These are phyloP conservation scores for Loxodonta africana DNA, from an alignment of 2,113 vertebrate species.

Conservation along the genomic window DNA sequence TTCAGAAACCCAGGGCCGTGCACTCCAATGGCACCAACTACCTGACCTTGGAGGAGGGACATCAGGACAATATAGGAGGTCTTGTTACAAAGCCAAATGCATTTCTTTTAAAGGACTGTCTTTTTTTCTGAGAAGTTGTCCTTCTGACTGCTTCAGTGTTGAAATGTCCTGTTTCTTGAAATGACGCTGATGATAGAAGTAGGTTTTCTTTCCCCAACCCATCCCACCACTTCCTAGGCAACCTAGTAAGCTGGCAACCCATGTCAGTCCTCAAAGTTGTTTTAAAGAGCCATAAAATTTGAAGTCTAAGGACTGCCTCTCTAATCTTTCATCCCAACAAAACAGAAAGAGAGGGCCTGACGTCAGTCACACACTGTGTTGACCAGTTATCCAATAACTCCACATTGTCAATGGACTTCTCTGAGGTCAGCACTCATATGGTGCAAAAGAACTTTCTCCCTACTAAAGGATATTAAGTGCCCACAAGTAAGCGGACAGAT, in stretches of 20 bases:
- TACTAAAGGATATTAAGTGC: neutral
- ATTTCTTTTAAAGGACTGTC: neutral
- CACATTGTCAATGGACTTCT: neutral
- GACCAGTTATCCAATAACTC: neutral
- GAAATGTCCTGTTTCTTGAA: constrained; percentile 42
- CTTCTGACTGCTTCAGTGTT: constrained; percentile 17
- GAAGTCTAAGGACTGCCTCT: neutral
- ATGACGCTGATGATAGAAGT: neutral
- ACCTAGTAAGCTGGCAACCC: neutral
- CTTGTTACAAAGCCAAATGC: constrained; percentile 32
- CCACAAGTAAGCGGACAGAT: neutral
- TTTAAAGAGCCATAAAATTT: constrained; percentile 27
- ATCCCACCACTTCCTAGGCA: neutral
- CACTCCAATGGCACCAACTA: neutral
- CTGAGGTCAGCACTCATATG: neutral
- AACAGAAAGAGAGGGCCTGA: neutral
- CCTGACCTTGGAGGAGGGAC: constrained; percentile 45
- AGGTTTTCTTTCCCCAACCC: neutral
- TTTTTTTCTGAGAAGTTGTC: constrained; percentile 39
- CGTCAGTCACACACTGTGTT: neutral
- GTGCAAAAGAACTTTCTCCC: neutral
- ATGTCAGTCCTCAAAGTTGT: constrained; percentile 20
- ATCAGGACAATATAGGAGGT: neutral
- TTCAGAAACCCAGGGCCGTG: constrained; percentile 4
- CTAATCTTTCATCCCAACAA: neutral